These are phyloP conservation scores for Monomorium pharaonis DNA, from an alignment of 1,140 invertebrate species.

Conservation along the genomic window DNA sequence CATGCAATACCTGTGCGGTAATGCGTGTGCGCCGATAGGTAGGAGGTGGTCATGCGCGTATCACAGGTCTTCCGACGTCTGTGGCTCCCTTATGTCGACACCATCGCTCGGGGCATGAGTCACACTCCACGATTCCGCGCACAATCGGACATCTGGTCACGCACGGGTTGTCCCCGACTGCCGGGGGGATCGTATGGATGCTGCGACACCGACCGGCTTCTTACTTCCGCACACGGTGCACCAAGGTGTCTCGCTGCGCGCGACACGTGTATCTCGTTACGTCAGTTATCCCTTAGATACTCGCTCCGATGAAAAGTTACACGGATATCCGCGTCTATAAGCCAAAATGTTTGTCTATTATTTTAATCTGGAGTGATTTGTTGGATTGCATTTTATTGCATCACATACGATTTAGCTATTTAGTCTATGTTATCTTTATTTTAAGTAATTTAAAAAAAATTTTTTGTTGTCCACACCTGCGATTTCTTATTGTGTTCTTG, in stretches of 20 bases:
- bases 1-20: not conserved
- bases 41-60: not conserved
- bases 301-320: not conserved
- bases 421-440: not conserved
- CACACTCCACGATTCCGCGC: conserved; percentile 74
- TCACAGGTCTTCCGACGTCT: conserved; percentile 22
- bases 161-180: conserved; percentile 65
- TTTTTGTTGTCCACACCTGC: not conserved
- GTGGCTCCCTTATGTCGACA: conserved; percentile 49
- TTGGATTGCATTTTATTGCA: conserved; percentile 3
- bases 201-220: conserved; percentile 24
- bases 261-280: conserved; percentile 42
- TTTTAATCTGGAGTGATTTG: not conserved
- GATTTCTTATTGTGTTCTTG: not conserved
- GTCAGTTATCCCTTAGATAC: conserved; percentile 5
- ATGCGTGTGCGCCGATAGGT: conserved; percentile 3
- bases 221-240: conserved; percentile 49
- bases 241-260: conserved; percentile 25
- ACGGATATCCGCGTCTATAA: not conserved
- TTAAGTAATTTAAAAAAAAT: not conserved
- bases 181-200: conserved; percentile 32
- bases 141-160: conserved; percentile 78
- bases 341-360: too few relatives aligned
- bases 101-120: conserved; percentile 70
- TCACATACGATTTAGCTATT: not conserved